Percentiles rank a stretch among this genome's conserved stretches.
Evolutionary conservation across 2,888 invertebrate species (phyloP).

Genomic region (Molanna angustata): DNA sequence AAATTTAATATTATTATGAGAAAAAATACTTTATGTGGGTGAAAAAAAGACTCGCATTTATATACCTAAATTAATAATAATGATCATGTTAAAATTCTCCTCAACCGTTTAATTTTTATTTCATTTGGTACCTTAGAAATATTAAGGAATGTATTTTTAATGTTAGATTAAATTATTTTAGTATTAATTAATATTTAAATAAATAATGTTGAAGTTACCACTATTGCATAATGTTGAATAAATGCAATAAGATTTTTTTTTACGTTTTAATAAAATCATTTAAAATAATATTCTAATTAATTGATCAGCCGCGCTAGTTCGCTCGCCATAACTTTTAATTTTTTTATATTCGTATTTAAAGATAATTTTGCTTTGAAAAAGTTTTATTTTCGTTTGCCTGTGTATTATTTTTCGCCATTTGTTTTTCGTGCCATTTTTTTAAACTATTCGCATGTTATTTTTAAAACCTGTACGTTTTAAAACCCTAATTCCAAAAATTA

Average conservation of each 20-base stretch:
- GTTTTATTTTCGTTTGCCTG: neutral
- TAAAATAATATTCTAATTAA: neutral
- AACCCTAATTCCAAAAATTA: slow-evolving; percentile 14
- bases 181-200: slow-evolving; percentile 5
- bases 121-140: too few relatives aligned
- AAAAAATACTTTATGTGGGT: too few relatives aligned
- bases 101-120: too few relatives aligned
- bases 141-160: slow-evolving; percentile 9
- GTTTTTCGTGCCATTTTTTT: slow-evolving; percentile 11
- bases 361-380: too few relatives aligned
- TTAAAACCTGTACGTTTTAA: neutral
- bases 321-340: slow-evolving; percentile 2
- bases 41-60: too few relatives aligned
- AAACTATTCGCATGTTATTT: neutral
- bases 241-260: too few relatives aligned
- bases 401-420: slow-evolving; percentile 9
- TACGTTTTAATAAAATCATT: too few relatives aligned
- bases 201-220: slow-evolving; percentile 13
- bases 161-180: slow-evolving; percentile 4
- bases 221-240: neutral
- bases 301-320: neutral
- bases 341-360: neutral
- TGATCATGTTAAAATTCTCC: too few relatives aligned
- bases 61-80: too few relatives aligned
- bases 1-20: too few relatives aligned